Percentiles rank a stretch among this genome's conserved stretches.
Conservation (phyloP, 2,113 vertebrate genomes). For the Euleptes europaea region DNA sequence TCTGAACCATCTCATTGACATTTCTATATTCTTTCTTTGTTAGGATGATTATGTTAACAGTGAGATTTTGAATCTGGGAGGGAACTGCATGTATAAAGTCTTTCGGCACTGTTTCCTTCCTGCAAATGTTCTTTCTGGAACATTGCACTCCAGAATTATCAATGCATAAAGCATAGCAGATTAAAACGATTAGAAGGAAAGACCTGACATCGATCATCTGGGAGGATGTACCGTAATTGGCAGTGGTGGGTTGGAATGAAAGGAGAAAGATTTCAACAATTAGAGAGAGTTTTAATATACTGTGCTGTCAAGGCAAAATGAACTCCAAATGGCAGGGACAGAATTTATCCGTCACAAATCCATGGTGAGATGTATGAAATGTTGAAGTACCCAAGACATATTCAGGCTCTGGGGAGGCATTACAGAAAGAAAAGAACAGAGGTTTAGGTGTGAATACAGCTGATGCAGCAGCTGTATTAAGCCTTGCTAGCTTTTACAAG, state of each 20-base stretch:
- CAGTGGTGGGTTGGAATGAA: background rate
- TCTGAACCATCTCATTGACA: background rate
- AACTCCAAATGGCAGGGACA: background rate
- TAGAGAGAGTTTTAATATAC: background rate
- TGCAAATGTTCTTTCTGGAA: conserved; percentile 1
- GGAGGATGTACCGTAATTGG: background rate
- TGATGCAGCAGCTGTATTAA: background rate
- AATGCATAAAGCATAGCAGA: background rate
- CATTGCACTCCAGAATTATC: background rate
- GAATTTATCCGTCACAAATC: conserved; percentile 5
- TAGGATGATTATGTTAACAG: background rate
- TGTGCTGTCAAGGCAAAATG: background rate
- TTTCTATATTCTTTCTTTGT: background rate
- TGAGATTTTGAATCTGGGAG: background rate
- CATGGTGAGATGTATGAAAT: background rate
- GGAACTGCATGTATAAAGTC: background rate
- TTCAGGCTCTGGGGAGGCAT: background rate
- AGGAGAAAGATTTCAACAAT: background rate
- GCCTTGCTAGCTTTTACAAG: background rate
- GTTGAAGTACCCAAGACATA: background rate
- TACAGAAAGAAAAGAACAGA: background rate
- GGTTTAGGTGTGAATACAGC: background rate
- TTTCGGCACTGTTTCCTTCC: background rate
- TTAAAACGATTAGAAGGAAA: conserved; percentile 9
- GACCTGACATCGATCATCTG: background rate